Evolutionary conservation across 2,888 invertebrate genomes (phyloP), one percentile per base, ranked within the genome.

Genomic region (Timandra comae): DNA sequence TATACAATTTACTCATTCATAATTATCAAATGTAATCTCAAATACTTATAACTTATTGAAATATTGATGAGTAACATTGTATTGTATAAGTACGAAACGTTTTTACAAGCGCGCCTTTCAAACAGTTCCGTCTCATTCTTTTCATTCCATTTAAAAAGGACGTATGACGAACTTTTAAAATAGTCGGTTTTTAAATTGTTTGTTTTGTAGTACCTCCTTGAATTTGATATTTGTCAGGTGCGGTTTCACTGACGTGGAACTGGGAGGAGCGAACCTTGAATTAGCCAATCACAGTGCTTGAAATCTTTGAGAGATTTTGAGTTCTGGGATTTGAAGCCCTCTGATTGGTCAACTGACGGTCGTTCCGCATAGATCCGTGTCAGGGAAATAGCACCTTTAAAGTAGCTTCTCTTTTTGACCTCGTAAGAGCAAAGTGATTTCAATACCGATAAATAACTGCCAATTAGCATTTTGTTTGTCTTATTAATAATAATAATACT

Each of bases 51-150:
- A 16, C n/a, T n/a, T n/a, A 16, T 16, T 3, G 16, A 16, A 16
- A 16, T 24, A 24, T 24, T 4, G 5, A 10, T 24, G 11, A 11
- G 24, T 24, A 24, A 24, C 7, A 24, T 10, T 10, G 11, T 24
- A 24, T 7, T 9, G 5, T 21, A 22, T 22, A 7, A 20, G n/a
- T 6, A 7, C 6, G n/a, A 8, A 10, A 10, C 10, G 11, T 10
- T 10, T 29, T 30, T 27, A 38, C 35, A 43, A 41, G 42, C 42
- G 43, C 34, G 43, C 40, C 36, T 48, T 43, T 38, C 10, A 11
- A n/a, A 38, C 24, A 52, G 44, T 49, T 43, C 38, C 39, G 49
- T 63, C 57, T 53, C 49, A 42, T 50, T 52, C 37, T 47, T 57
- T 52, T 54, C 49, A 52, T 48, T 40, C 39, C 37, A 30, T 16